Evolutionary conservation across 2,888 invertebrate genomes (phyloP).

Genomic region (Catocala nupta): DNA sequence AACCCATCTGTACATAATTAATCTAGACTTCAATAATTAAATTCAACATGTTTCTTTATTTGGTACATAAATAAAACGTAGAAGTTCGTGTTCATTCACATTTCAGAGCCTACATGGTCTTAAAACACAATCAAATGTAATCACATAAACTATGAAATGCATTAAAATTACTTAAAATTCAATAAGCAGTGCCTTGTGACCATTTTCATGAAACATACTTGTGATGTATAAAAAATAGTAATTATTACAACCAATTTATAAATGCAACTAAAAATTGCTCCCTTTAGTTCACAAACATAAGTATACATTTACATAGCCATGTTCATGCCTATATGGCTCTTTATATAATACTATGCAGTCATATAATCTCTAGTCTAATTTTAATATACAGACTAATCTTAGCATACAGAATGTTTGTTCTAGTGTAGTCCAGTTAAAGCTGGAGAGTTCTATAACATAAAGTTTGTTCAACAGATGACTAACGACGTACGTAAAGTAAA

Average conservation of each 20-base stretch:
- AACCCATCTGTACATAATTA: slow-evolving; percentile 44
- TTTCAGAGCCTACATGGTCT: too few relatives aligned
- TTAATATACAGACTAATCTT: slow-evolving; percentile 31
- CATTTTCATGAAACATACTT: slow-evolving; percentile 6
- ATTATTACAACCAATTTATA: slow-evolving; percentile 31
- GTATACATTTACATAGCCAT: slow-evolving; percentile 1
- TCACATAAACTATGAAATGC: too few relatives aligned
- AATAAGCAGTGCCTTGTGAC: not conserved
- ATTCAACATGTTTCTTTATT: slow-evolving; percentile 31
- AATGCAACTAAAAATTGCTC: slow-evolving; percentile 31
- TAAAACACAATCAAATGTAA: too few relatives aligned
- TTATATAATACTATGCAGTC: slow-evolving; percentile 43
- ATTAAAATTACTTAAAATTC: too few relatives aligned
- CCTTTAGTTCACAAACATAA: slow-evolving; percentile 8
- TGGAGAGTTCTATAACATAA: not conserved
- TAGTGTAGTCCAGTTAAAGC: slow-evolving; percentile 17
- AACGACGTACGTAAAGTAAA: too few relatives aligned
- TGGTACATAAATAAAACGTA: slow-evolving; percentile 24
- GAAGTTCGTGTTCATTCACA: too few relatives aligned
- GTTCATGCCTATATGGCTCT: slow-evolving; percentile 20
- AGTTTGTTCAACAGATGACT: not conserved
- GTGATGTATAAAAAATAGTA: slow-evolving; percentile 19
- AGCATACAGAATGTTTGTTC: slow-evolving; percentile 48
- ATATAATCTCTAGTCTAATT: slow-evolving; percentile 42
- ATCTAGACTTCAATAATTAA: slow-evolving; percentile 30